These are phyloP conservation scores for Trisateles emortualis DNA, from an alignment of 2,888 invertebrate genomes.

Conservation along the genomic window DNA sequence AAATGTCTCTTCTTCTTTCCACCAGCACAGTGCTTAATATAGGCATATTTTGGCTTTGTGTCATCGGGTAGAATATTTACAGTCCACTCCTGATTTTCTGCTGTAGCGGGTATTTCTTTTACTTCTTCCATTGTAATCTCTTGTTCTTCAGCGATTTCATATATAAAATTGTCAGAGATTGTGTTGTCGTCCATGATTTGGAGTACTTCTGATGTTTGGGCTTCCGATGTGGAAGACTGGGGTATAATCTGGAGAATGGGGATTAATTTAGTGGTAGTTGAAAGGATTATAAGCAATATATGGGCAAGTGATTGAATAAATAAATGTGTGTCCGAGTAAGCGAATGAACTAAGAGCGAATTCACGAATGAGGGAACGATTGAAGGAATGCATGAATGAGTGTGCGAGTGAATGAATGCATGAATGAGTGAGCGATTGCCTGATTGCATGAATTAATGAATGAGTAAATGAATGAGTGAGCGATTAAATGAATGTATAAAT, in stretches of 20 bases:
- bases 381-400: too few relatives aligned
- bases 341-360: too few relatives aligned
- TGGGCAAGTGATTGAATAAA: too few relatives aligned
- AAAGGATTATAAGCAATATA: too few relatives aligned
- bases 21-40: constrained; percentile 76
- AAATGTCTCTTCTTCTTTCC: constrained; percentile 81
- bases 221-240: constrained; percentile 50
- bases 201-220: constrained; percentile 57
- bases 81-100: constrained; percentile 72
- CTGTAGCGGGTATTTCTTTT: constrained; percentile 66
- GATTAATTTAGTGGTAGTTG: too few relatives aligned
- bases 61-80: constrained; percentile 77
- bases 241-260: constrained; percentile 69
- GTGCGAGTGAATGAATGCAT: too few relatives aligned
- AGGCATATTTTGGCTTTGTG: constrained; percentile 74
- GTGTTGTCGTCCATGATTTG: constrained; percentile 71
- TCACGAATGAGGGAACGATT: too few relatives aligned
- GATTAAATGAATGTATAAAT: too few relatives aligned
- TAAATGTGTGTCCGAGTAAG: too few relatives aligned
- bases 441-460: too few relatives aligned
- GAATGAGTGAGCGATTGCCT: too few relatives aligned
- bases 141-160: constrained; percentile 82
- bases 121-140: constrained; percentile 81
- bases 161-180: constrained; percentile 77
- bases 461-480: too few relatives aligned